Percentiles rank a stretch among this genome's conserved stretches.
Evolutionary conservation across 92 coral and sea anemone genomes (phyloP).

Genomic region (Pocillopora meandrina): DNA sequence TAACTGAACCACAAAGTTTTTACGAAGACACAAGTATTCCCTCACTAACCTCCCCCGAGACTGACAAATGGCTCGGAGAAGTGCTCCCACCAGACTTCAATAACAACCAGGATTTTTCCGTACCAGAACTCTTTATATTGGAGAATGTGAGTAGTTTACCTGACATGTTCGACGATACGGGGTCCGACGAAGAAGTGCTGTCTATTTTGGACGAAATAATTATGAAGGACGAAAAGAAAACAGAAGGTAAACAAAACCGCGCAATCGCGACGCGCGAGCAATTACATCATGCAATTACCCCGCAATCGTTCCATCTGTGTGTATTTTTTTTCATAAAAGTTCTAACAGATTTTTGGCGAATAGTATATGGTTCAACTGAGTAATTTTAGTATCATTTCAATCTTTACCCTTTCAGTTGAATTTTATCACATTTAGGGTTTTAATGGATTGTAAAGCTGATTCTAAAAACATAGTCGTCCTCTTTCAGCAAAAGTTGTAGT

Average conservation of each 20-base stretch:
- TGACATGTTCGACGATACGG: constrained; percentile 33
- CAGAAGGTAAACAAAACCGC: constrained; percentile 31
- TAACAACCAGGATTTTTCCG: constrained; percentile 35
- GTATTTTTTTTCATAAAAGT: no score
- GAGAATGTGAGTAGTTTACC: constrained; percentile 26
- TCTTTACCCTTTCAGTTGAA: no score
- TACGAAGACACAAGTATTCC: constrained; percentile 26
- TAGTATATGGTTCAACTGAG: not conserved
- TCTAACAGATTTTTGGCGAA: not conserved
- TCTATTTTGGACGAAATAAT: constrained; percentile 65
- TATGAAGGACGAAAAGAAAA: constrained; percentile 34
- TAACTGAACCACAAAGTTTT: not conserved
- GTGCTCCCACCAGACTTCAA: constrained; percentile 9
- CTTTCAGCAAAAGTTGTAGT: constrained; percentile 4
- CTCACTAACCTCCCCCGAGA: constrained; percentile 11
- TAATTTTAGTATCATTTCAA: not conserved
- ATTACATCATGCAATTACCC: not conserved
- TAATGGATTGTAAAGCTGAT: no score
- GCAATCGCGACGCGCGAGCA: not conserved
- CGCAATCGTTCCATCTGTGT: not conserved
- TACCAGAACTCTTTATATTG: constrained; percentile 31
- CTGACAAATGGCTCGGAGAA: constrained; percentile 30
- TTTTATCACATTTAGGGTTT: no score
- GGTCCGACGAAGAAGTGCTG: constrained; percentile 67
- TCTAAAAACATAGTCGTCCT: not conserved